phyloP scores from a whole-genome alignment of 2,888 invertebrate species.

The Orthonevra nobilis region DNA sequence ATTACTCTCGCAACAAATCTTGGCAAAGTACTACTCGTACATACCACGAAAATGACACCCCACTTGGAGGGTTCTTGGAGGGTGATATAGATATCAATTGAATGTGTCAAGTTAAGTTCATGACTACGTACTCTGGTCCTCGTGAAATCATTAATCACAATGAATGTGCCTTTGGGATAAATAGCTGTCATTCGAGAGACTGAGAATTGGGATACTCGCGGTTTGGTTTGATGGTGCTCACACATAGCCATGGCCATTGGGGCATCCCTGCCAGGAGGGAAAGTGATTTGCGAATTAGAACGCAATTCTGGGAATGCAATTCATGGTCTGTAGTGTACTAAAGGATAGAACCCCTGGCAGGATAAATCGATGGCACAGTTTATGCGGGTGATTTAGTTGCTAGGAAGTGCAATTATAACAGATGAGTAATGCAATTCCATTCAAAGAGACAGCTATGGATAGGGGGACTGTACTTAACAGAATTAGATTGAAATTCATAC shows the following conservation, averaged over 20 bases:
- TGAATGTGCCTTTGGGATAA: conserved; percentile 23
- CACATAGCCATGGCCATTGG: background rate
- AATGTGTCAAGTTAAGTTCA: conserved; percentile 22
- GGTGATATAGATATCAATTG: conserved; percentile 11
- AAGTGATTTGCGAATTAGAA: conserved; percentile 48
- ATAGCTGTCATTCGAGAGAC: conserved; percentile 46
- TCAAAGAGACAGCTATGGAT: background rate
- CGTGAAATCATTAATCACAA: conserved; percentile 45
- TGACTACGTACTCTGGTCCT: conserved; percentile 35
- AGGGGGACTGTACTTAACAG: background rate
- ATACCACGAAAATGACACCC: conserved; percentile 3
- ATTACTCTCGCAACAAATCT: conserved; percentile 17
- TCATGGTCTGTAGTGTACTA: conserved; percentile 12
- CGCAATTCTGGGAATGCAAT: conserved; percentile 22
- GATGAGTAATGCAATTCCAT: conserved; percentile 35
- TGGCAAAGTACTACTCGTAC: conserved; percentile 13
- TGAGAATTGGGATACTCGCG: conserved; percentile 29
- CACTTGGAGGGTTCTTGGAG: conserved; percentile 25
- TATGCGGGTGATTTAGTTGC: conserved; percentile 32
- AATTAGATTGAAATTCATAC: conserved; percentile 8
- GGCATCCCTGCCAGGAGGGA: background rate
- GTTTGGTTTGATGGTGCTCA: conserved; percentile 17
- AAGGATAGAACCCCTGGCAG: conserved; percentile 4
- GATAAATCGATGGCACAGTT: background rate
- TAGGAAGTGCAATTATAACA: conserved; percentile 11